Evolutionary conservation across 2,888 invertebrate genomes (phyloP), one percentile per base, ranked within the genome.

Genomic region (Cerastis leucographa): DNA sequence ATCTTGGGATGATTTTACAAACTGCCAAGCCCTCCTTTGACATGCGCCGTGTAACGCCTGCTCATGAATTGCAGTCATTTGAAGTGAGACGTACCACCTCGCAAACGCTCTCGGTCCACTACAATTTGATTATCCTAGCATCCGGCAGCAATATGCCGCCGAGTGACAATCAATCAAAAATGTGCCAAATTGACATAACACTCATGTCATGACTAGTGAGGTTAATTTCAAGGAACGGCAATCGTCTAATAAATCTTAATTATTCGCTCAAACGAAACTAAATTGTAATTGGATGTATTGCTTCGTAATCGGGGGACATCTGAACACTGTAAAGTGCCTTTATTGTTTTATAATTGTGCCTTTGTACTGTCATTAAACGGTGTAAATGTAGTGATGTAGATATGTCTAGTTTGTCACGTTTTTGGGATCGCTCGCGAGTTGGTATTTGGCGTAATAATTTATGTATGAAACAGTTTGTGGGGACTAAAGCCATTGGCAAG

Each of bases 241-340:
- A 83, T 87, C 82, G 68, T 80, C 72, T 75, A 86, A 91, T 92
- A 91, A 91, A 92, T 91, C 90, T 91, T 86, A 90, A 88, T 86
- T 82, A 80, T 51, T 71, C 84, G 68, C 76, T 73, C 72, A 65
- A 76, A 82, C 71, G 44, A 84, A 81, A 81, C 80, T 76, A 42
- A 79, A 83, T 83, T 88, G 88, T 88, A 87, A 88, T 87, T 85
- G 87, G 74, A 76, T 79, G 74, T 84, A 84, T 68, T 69, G 70
- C 79, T 40, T 54, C 66, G 54, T 76, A 81, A 87, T 87, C 86
- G 75, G 77, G 71, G 74, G 74, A 86, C 78, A 87, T 81, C 86
- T 80, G 64, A 81, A 64, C 66, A 67, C 42, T 71, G 72, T 74
- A 3, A 77, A 78, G 56, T 75, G 81, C 46, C 81, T 84, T 84